Evolutionary conservation across 2,797 vertebrate species (phyloP).

Genomic region (Gephyroberyx darwinii): DNA sequence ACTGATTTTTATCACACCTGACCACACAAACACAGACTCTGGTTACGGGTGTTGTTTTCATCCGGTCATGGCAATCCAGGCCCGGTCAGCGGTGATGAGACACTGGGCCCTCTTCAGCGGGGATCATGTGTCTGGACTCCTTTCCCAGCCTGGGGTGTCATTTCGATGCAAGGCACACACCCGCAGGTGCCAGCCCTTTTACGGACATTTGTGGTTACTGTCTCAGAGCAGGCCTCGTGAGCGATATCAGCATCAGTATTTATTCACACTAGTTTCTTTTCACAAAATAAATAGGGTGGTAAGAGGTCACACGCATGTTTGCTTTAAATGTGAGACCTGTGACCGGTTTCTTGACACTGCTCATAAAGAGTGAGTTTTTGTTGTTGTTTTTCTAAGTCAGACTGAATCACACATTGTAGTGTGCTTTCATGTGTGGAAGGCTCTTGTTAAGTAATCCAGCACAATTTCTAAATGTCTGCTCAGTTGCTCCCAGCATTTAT

Average conservation of each 20-base stretch:
- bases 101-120: slow-evolving; percentile 26
- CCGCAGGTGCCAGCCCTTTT: slow-evolving; percentile 57
- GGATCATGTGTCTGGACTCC: slow-evolving; percentile 76
- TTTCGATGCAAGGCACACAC: slow-evolving; percentile 52
- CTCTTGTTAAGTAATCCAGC: slow-evolving; percentile 19
- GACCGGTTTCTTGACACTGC: slow-evolving; percentile 10
- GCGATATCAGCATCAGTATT: slow-evolving; percentile 55
- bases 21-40: slow-evolving; percentile 73
- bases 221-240: slow-evolving; percentile 48
- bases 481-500: slow-evolving; percentile 3
- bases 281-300: slow-evolving; percentile 27
- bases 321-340: slow-evolving; percentile 1
- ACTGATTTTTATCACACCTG: slow-evolving; percentile 75
- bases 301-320: slow-evolving; percentile 8
- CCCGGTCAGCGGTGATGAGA: slow-evolving; percentile 57
- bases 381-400: not conserved
- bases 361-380: slow-evolving; percentile 21
- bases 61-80: slow-evolving; percentile 61
- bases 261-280: slow-evolving; percentile 62
- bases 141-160: slow-evolving; percentile 52
- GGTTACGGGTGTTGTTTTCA: slow-evolving; percentile 82
- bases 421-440: slow-evolving; percentile 18
- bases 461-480: not conserved
- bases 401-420: not conserved
- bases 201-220: slow-evolving; percentile 52